Evolutionary conservation across 2,888 invertebrate genomes (phyloP).

Genomic region (Andrena camellia): DNA sequence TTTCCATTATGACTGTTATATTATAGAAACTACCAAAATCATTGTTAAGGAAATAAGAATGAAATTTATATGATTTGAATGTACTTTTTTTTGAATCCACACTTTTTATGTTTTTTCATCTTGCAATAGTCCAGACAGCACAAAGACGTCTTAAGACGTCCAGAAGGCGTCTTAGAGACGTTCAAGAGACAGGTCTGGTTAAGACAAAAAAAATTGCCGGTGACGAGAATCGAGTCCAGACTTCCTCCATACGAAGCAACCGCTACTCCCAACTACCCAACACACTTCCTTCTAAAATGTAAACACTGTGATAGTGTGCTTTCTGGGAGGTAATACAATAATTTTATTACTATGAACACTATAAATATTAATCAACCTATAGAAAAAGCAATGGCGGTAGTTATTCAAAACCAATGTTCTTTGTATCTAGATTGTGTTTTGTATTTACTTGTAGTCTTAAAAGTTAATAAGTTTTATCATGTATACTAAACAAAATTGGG

Average conservation of each 20-base stretch:
- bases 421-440: constrained; percentile 33
- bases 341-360: neutral
- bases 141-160: no score
- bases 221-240: no score
- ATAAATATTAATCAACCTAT: constrained; percentile 27
- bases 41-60: constrained; percentile 24
- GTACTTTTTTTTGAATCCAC: constrained; percentile 24
- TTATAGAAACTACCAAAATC: constrained; percentile 30
- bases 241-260: no score
- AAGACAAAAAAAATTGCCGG: no score
- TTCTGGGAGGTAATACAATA: constrained; percentile 5
- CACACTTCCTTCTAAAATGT: no score
- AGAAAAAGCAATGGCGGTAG: constrained; percentile 18
- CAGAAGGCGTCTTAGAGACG: no score
- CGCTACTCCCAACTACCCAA: no score
- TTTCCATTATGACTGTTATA: constrained; percentile 44
- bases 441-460: constrained; percentile 34
- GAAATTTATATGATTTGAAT: constrained; percentile 36
- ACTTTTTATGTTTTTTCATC: constrained; percentile 19
- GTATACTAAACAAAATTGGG: neutral
- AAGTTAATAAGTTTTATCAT: constrained; percentile 24
- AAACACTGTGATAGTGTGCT: no score
- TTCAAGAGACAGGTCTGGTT: no score
- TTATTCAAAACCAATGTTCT: constrained; percentile 27
- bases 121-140: neutral